Conservation (phyloP, 2,888 invertebrate species). For the Drosophila picticornis region DNA sequence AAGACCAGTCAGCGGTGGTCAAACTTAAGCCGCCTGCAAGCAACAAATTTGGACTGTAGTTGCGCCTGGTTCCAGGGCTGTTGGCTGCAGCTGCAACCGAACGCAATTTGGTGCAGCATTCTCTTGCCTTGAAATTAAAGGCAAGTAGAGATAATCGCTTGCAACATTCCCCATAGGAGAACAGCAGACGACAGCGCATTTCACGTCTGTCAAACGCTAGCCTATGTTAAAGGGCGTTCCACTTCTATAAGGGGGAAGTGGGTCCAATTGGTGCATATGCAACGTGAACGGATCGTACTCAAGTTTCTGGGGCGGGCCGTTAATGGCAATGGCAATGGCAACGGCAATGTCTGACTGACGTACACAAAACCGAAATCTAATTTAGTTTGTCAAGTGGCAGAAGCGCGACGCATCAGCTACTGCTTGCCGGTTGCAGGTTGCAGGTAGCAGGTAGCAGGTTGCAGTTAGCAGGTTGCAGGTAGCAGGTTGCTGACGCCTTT, state of each 20-base stretch:
- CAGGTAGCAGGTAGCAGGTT: background rate
- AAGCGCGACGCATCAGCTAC: slow-evolving; percentile 21
- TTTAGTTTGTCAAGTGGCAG: slow-evolving; percentile 68
- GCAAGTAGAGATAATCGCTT: slow-evolving; percentile 44
- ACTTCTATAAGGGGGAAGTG: background rate
- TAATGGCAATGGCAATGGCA: slow-evolving; percentile 42
- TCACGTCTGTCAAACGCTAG: background rate
- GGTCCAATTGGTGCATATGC: slow-evolving; percentile 31
- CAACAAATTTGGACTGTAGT: slow-evolving; percentile 42
- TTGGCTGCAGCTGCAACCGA: slow-evolving; percentile 15
- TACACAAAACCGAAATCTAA: slow-evolving; percentile 73
- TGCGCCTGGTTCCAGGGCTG: background rate
- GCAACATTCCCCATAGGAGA: slow-evolving; percentile 23
- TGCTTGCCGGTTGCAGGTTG: slow-evolving; percentile 6
- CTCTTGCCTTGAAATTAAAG: slow-evolving; percentile 32
- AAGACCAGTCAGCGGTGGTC: slow-evolving; percentile 3
- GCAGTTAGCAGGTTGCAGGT: background rate
- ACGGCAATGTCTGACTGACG: slow-evolving; percentile 39
- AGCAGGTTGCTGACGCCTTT: slow-evolving; percentile 31
- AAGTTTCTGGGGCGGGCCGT: slow-evolving; percentile 3
- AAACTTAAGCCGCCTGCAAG: slow-evolving; percentile 22
- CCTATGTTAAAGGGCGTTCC: background rate
- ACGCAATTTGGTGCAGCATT: background rate
- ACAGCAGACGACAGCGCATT: background rate
- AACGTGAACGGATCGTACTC: slow-evolving; percentile 47